Base-by-base conservation (phyloP, 2,113 vertebrate genomes). In the Gallinago jamesoni region DNA sequence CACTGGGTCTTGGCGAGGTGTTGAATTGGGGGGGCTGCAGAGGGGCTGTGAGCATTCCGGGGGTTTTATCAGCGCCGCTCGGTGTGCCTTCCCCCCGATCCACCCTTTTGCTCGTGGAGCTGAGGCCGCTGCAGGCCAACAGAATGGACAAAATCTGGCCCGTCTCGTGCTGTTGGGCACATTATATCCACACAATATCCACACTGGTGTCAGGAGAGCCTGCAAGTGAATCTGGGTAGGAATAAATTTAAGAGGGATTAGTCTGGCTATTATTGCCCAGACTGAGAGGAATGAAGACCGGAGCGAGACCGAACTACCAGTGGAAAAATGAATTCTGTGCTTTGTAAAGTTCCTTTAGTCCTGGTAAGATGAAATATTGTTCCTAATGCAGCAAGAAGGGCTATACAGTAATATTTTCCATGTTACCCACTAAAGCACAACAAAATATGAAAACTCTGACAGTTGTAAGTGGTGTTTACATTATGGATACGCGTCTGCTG, bases 11-110 rank as follows among this genome's bases (percentile, higher is more conserved):
- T 3, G 0, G 6, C 31, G 60, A 43, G n/a, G 56, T 43, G 14
- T 4, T 70, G 76, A 69, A 55, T 70, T 37, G 17, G 0, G 2
- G 2, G 15, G 37, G 22, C 8, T 10, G 27, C 41, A 5, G 28
- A 22, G 41, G 10, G 39, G 33, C 60, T 69, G 14, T 47, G 47
- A 6, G 28, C 0, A 0, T 69, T 27, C 3, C 2, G 0, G 21
- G 0, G 33, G 2, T 63, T 70, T 52, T 53, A 45, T 48, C 52
- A 11, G 16, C 0, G 0, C 8, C 57, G 73, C 28, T 20, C 0
- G 0, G 33, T 7, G 20, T 39, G 33, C 41, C 33, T 95, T 35
- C 62, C 48, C 21, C 19, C 66, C 33, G 35, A 68, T 63, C 39
- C 28, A 12, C 28, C 28, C 28, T 72, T 47, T 70, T 57, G 60